These are phyloP conservation scores for Mormyrus proboscirostris DNA, from an alignment of 2,797 vertebrate genomes.

Conservation along the genomic window DNA sequence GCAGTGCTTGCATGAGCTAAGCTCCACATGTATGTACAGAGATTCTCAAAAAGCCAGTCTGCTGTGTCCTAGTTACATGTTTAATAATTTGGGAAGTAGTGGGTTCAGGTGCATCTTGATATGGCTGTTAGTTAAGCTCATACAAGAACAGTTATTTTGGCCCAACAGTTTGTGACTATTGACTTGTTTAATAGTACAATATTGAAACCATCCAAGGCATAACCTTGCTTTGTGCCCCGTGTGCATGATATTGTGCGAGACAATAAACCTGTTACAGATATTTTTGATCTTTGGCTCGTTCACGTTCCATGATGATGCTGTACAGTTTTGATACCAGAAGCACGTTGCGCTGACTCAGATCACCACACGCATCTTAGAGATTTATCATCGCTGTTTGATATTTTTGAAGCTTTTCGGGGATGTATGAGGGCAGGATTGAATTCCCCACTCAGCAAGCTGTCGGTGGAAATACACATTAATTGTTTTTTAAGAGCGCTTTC, in stretches of 20 bases:
- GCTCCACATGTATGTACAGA: not conserved
- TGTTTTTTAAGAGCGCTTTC: not conserved
- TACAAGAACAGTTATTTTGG: not conserved
- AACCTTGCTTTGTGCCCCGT: too few species aligned
- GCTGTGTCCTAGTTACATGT: not conserved
- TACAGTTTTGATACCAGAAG: not conserved
- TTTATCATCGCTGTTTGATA: not conserved
- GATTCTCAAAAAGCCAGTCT: not conserved
- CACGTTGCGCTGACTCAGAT: not conserved
- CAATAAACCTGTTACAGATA: not conserved
- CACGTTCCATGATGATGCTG: not conserved
- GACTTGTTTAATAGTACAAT: not conserved
- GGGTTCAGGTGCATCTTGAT: not conserved
- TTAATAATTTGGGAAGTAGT: not conserved
- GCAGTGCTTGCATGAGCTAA: not conserved
- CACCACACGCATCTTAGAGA: not conserved
- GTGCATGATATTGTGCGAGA: not conserved
- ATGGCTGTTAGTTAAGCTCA: not conserved
- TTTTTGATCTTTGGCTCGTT: not conserved
- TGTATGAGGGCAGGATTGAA: not conserved
- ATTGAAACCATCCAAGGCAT: not conserved
- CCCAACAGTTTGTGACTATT: not conserved
- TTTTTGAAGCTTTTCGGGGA: not conserved
- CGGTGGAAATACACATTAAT: conserved; percentile 4
- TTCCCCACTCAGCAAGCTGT: not conserved